Evolutionary conservation across 2,113 vertebrate genomes (phyloP), one percentile per base, ranked within the genome.

Genomic region (Colossoma macropomum): DNA sequence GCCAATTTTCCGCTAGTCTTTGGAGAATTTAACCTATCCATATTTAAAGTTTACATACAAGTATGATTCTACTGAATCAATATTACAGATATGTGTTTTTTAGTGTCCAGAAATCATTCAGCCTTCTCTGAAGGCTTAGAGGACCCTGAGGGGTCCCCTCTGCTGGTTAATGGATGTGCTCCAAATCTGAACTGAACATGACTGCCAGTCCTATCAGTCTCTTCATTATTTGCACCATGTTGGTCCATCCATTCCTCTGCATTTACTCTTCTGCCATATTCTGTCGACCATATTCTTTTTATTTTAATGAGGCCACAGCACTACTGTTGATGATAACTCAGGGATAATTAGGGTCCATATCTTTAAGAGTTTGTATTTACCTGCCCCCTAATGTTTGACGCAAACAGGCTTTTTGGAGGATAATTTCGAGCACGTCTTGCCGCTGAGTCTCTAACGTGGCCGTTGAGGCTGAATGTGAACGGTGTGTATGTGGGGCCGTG

Each of bases 401-500:
- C 54, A 8, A 5, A 19, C 13, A 17, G 6, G 4, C 19, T 56
- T 56, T 23, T 23, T 23, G 21, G 19, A 56, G 21, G 7, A 56
- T 23, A 56, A 23, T 7, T 23, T 23, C 1, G 21, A 56, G 17
- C 5, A 23, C 13, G 21, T 13, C 59, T n/a, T n/a, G 56, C 23
- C 23, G 15, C 50, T 52, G 50, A 52, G 50, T 52, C 50, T 52
- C 15, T 52, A 19, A 52, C 50, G 5, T 63, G 59, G 27, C 56
- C 52, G 50, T 52, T 41, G 34, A 75, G 41, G 19, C 52, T 32
- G 45, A 54, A 30, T 77, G 82, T 73, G 69, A 79, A 45, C 45
- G 16, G 30, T 79, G 48, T 54, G 82, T 69, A 65, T 60, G 45
- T 52, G 38, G 63, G 38, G n/a, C 82, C 41, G 34, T 75, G 69